Conservation (phyloP, 2,888 invertebrate genomes). For the Phengaris arion region DNA sequence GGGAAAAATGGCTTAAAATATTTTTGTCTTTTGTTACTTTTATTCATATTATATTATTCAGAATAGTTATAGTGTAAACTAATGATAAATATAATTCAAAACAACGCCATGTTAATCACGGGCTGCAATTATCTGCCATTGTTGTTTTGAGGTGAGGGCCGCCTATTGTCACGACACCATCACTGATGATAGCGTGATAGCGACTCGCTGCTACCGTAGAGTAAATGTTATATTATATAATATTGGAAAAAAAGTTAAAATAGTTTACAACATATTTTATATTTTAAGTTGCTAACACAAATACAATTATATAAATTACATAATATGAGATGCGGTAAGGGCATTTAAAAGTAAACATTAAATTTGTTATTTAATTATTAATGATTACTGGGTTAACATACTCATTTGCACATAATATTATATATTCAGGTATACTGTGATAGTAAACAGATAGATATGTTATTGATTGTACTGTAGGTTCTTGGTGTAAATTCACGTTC, state of each 20-base stretch:
- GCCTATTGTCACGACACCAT: conserved; percentile 3
- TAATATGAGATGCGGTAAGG: background rate
- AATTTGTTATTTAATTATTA: conserved; percentile 6
- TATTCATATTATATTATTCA: background rate
- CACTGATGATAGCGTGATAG: conserved; percentile 7
- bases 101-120: background rate
- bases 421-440: background rate
- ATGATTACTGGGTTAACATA: background rate
- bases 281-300: background rate
- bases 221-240: background rate
- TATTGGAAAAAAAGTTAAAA: background rate
- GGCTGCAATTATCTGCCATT: conserved; percentile 9
- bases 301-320: background rate
- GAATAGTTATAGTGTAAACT: background rate
- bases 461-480: too few relatives aligned
- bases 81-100: background rate
- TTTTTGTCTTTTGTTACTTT: too few relatives aligned
- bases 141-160: conserved; percentile 19
- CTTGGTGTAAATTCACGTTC: too few relatives aligned
- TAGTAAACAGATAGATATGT: too few relatives aligned
- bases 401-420: background rate
- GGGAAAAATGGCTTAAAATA: too few relatives aligned
- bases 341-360: background rate
- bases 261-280: background rate
- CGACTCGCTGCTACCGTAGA: background rate